Base-by-base conservation (phyloP, 23 tunicate genomes). In the Halocynthia aurantium region DNA sequence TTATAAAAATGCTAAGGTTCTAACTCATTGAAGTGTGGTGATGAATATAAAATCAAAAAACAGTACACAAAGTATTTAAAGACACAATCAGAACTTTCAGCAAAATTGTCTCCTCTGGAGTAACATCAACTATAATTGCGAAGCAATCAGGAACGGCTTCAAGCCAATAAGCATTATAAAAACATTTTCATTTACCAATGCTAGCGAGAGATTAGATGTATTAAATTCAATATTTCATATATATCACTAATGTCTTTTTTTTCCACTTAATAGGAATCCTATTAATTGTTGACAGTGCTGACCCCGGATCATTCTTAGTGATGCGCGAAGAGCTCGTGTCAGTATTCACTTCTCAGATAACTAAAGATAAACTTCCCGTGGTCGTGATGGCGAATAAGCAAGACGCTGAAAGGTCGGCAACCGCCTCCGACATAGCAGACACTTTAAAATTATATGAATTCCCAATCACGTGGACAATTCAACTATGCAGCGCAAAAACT, bases 231-330 rank as follows among this genome's bases (percentile, higher is more conserved):
- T 57, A 57, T 57, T 12, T 12, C 62, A 57, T 10, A 12, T 57
- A 57, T 12, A 58, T 58, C 15, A 58, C n/a, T 58, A 15, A 58
- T 61, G 2, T 72, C 51, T 5, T 7, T 54, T 74, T 54, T 31
- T 31, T 31, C 4, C 1, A 1, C 4, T 31, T 31, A 31, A 54
- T 64, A 74, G 78, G 63, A 56, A 22, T 74, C 22, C 55, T 74
- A 12, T 52, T 74, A 15, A 74, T 74, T 18, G 78, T 74, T 8
- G 78, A 74, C 78, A 74, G 78, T 54, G 78, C 31, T 50, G 56
- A 74, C 5, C 78, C 31, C 20, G 64, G 78, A 19, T 54, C 78
- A 51, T 18, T 74, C 0, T 62, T 74, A 22, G 56, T 64, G 0
- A 74, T 74, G 78, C 55, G 56, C 10, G 64, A 74, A 22, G 78